Evolutionary conservation across 2,888 invertebrate species (phyloP), one percentile per base, ranked within the genome.

Genomic region (Taphrorychus bicolor): DNA sequence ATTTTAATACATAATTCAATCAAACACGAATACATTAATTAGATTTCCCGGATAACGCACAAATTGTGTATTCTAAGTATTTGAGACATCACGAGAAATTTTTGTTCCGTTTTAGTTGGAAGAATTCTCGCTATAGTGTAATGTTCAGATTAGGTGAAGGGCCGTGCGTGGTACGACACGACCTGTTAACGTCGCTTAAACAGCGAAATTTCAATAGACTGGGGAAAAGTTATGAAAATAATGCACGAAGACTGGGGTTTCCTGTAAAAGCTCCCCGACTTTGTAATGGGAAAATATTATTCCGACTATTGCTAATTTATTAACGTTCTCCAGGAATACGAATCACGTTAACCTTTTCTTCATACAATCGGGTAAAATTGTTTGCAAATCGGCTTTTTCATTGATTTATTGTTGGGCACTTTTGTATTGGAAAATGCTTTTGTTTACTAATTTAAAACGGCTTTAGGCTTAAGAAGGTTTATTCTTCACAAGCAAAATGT

Each of bases 141-240:
- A 62, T 48, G 56, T 49, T 52, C 42, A 57, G 48, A 52, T 49
- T 52, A 22, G 24, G 69, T 45, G 65, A 58, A 41, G 56, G 56
- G 60, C 54, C 56, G 64, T 59, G 59, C 18, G 18, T 70, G 70
- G 70, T 70, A 70, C 70, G 57, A 58, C 58, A 49, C 49, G 65
- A 69, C 69, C 60, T 69, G 69, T 69, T 69, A 69, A 65, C 65
- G 58, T 69, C 56, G 40, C 23, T 49, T 64, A 51, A 57, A 68
- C 53, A 18, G 60, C 22, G 49, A 61, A 69, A 69, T 69, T 69
- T 65, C 69, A 61, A 69, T 69, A 60, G 19, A 17, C n/a, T 57
- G 21, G 16, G 62, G 63, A 59, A 58, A 69, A 69, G 65, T 69
- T 69, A 69, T 69, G 69, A 65, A 69, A 69, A 69, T 69, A 69